Percentiles rank a stretch among this genome's conserved stretches.
These are phyloP conservation scores for Siniperca obscura DNA, from an alignment of 2,797 vertebrate genomes.

Conservation along the genomic window DNA sequence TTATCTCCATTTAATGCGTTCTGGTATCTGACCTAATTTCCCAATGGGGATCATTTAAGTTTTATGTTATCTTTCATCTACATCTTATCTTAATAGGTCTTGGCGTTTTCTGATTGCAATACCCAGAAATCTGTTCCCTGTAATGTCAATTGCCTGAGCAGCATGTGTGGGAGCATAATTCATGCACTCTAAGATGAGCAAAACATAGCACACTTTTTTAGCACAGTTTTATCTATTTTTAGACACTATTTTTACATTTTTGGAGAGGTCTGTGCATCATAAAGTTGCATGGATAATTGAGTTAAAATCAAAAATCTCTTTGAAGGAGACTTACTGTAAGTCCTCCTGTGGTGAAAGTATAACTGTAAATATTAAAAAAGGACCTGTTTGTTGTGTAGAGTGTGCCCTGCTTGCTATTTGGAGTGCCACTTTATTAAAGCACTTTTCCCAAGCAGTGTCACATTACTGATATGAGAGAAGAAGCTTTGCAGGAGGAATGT, in stretches of 20 bases:
- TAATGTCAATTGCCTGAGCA: slow-evolving; percentile 38
- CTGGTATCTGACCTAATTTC: slow-evolving; percentile 66
- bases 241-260: not conserved
- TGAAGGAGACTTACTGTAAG: slow-evolving; percentile 1
- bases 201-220: slow-evolving; percentile 6
- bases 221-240: slow-evolving; percentile 20
- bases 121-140: slow-evolving; percentile 47
- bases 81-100: slow-evolving; percentile 72
- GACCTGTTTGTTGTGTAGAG: slow-evolving; percentile 11
- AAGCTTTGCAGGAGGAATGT: slow-evolving; percentile 23
- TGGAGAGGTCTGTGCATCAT: not conserved
- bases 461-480: slow-evolving; percentile 35
- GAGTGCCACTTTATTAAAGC: slow-evolving; percentile 25
- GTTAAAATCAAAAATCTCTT: slow-evolving; percentile 25
- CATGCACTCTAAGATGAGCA: slow-evolving; percentile 24
- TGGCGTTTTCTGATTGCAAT: slow-evolving; percentile 63
- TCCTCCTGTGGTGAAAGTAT: slow-evolving; percentile 3
- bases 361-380: slow-evolving; percentile 1
- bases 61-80: slow-evolving; percentile 69
- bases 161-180: slow-evolving; percentile 46
- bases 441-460: slow-evolving; percentile 24
- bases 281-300: slow-evolving; percentile 9
- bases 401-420: slow-evolving; percentile 7
- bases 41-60: slow-evolving; percentile 65
- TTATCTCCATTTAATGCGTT: slow-evolving; percentile 54